Percentiles rank a stretch among this genome's conserved stretches.
Conservation (phyloP, 2,113 vertebrate species). For the Sterrhoptilus dennistouni region DNA sequence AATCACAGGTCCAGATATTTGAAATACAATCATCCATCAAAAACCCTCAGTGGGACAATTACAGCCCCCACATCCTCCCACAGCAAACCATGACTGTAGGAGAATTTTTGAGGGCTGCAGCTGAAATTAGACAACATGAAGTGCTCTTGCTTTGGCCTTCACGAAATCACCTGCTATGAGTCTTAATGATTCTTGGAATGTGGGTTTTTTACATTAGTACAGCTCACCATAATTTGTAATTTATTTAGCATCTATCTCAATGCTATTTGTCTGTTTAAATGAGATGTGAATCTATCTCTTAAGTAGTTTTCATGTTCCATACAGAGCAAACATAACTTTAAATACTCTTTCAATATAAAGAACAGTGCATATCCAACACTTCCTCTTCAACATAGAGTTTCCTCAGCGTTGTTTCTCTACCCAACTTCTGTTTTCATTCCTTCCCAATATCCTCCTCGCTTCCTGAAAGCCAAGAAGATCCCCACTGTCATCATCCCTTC, state of each 20-base stretch:
- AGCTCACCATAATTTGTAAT: not conserved
- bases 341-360: not conserved
- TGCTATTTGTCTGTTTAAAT: not conserved
- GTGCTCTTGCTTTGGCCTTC: not conserved
- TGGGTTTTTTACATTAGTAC: not conserved
- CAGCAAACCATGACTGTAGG: constrained; percentile 7
- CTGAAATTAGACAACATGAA: not conserved
- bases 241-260: not conserved
- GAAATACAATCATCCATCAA: constrained; percentile 39
- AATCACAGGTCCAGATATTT: constrained; percentile 11
- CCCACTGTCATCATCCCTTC: not conserved
- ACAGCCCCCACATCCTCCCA: constrained; percentile 50
- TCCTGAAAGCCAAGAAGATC: not conserved
- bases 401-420: not conserved
- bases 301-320: not conserved
- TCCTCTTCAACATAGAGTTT: not conserved
- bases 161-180: not conserved
- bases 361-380: not conserved
- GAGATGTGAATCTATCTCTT: not conserved
- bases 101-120: constrained; percentile 5
- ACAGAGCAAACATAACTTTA: not conserved
- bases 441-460: not conserved
- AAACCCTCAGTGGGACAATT: constrained; percentile 55
- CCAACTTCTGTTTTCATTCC: not conserved
- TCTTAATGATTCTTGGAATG: not conserved